phyloP scores from a whole-genome alignment of 2,113 vertebrate genomes.

The Eulemur macaco region DNA sequence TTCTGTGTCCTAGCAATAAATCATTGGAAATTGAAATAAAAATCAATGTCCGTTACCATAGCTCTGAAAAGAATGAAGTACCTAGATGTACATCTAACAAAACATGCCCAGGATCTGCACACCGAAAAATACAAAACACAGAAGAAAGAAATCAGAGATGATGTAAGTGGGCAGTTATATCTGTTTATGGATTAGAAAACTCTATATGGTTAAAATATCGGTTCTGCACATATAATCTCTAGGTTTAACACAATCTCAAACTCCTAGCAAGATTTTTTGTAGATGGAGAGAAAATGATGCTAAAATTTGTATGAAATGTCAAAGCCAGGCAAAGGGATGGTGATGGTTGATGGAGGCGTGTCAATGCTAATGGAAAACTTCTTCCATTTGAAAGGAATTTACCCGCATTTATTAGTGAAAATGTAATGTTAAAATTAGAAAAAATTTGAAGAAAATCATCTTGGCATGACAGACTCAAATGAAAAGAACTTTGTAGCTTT shows the following conservation, averaged over 20 bases:
- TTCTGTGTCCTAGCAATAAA: constrained; percentile 5
- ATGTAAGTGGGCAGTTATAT: background rate
- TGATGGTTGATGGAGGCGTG: background rate
- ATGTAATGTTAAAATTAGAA: background rate
- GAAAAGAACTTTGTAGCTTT: background rate
- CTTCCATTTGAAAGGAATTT: constrained; percentile 27
- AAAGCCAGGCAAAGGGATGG: background rate
- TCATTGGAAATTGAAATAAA: background rate
- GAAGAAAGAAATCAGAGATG: background rate
- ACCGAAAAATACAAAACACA: background rate
- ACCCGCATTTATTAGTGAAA: background rate
- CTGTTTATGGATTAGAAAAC: background rate
- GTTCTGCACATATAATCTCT: background rate
- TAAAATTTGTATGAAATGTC: background rate
- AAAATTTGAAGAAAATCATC: background rate
- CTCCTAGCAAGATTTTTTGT: background rate
- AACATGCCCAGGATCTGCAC: background rate
- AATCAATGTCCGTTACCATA: background rate
- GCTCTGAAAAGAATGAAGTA: background rate
- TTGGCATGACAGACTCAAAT: background rate
- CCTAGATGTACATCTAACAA: background rate
- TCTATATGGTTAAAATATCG: background rate
- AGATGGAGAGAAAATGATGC: background rate
- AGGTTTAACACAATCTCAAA: background rate
- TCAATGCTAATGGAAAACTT: constrained; percentile 19